These are phyloP conservation scores for Lepidurus apus DNA, from an alignment of 1,140 invertebrate genomes.

Conservation along the genomic window DNA sequence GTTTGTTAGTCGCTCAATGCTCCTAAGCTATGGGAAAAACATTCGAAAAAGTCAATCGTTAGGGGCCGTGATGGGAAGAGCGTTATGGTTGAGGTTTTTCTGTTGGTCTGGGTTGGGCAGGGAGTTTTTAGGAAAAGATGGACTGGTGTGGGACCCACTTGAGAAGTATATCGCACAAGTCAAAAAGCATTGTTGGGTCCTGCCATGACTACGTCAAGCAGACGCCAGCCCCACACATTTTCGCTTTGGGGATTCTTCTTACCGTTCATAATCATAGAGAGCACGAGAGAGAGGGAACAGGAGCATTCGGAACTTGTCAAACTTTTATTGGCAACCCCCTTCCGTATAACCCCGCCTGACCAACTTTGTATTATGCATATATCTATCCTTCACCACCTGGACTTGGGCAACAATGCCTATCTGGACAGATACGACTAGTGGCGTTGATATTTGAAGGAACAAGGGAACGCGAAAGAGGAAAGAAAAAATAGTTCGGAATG, in stretches of 20 bases:
- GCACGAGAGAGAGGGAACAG: neutral
- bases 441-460: neutral
- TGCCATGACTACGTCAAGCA: conserved; percentile 8
- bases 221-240: neutral
- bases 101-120: no score
- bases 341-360: neutral
- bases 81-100: no score
- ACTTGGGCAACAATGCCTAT: neutral
- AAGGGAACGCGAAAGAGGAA: no score
- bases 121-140: neutral
- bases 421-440: neutral
- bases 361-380: neutral
- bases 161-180: conserved; percentile 8
- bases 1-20: neutral
- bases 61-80: neutral
- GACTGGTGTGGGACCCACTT: conserved; percentile 7
- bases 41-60: neutral
- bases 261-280: conserved; percentile 5
- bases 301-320: neutral
- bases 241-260: neutral
- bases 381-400: neutral
- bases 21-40: neutral
- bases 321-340: neutral
- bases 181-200: conserved; percentile 5
- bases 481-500: neutral